A percentile compares a stretch with the other conserved stretches of the same genome.
These are phyloP conservation scores for Chouioia cunea DNA, from an alignment of 2,888 invertebrate species.

Conservation along the genomic window DNA sequence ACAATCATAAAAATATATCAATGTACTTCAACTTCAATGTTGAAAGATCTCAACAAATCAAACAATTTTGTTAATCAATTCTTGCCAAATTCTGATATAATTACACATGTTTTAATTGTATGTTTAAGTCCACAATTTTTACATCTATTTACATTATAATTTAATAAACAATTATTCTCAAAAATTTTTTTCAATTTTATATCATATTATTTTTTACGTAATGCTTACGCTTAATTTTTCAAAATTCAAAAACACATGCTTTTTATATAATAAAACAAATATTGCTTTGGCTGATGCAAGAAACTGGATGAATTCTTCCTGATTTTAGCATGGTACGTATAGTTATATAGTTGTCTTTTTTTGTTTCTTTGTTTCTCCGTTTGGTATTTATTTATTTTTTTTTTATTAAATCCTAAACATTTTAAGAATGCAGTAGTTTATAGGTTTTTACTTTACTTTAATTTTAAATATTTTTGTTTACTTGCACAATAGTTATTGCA, in stretches of 20 bases:
- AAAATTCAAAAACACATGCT: constrained; percentile 54
- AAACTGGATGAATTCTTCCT: constrained; percentile 59
- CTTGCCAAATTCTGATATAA: background rate
- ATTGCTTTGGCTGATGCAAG: constrained; percentile 65
- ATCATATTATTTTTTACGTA: constrained; percentile 48
- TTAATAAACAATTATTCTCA: constrained; percentile 3
- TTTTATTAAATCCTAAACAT: constrained; percentile 49
- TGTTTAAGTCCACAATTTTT: constrained; percentile 19
- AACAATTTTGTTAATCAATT: background rate
- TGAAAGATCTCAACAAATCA: too few species aligned
- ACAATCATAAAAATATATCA: too few species aligned
- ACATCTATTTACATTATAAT: background rate
- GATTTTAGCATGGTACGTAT: constrained; percentile 66
- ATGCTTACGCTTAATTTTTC: constrained; percentile 60
- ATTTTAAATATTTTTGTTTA: constrained; percentile 18
- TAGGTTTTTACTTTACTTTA: constrained; percentile 9
- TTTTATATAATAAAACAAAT: constrained; percentile 56
- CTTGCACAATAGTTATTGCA: constrained; percentile 20
- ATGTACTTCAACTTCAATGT: too few species aligned
- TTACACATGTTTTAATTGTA: constrained; percentile 2
- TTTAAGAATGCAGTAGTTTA: constrained; percentile 38
- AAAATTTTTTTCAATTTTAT: constrained; percentile 15
- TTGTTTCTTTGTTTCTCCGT: too few species aligned
- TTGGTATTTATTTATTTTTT: constrained; percentile 56
- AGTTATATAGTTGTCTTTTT: too few species aligned